phyloP scores from a whole-genome alignment of 1,140 invertebrate species.

The Radopholus similis region DNA sequence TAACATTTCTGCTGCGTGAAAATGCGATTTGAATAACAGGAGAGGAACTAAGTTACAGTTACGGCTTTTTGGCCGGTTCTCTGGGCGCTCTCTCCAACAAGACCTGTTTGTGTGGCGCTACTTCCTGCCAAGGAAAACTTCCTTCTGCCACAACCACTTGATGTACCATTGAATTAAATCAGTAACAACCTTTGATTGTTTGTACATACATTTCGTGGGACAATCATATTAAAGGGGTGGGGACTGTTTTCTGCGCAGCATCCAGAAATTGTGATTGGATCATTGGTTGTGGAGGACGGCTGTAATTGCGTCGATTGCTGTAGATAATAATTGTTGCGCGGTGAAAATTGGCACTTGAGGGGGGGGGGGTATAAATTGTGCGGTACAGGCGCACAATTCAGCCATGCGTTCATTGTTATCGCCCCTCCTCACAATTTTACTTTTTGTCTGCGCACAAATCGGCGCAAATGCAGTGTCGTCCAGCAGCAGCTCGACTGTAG shows the following conservation, averaged over 20 bases:
- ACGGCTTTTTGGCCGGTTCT: constrained; percentile 9
- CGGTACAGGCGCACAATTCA: too few species aligned
- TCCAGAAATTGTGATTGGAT: background rate
- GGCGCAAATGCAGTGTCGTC: background rate
- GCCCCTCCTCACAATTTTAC: background rate
- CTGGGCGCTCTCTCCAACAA: background rate
- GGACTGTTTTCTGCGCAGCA: background rate
- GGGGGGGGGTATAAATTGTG: too few species aligned
- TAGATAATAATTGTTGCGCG: too few species aligned
- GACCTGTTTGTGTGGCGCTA: constrained; percentile 20
- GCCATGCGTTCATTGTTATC: background rate
- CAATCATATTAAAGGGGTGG: too few species aligned
- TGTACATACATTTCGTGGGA: background rate
- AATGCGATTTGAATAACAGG: constrained; percentile 13
- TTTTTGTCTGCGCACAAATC: background rate
- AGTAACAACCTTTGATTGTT: background rate
- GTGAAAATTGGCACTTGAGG: too few species aligned
- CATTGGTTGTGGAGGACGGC: too few species aligned
- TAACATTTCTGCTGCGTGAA: background rate
- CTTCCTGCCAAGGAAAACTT: constrained; percentile 8
- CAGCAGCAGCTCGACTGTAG: background rate
- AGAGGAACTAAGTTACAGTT: constrained; percentile 35
- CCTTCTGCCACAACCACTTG: constrained; percentile 19
- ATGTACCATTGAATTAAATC: background rate
- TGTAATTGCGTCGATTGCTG: too few species aligned